Percentiles rank a stretch among this genome's conserved stretches.
phyloP scores from a whole-genome alignment of 2,113 vertebrate species.

The Anolis sagrei region DNA sequence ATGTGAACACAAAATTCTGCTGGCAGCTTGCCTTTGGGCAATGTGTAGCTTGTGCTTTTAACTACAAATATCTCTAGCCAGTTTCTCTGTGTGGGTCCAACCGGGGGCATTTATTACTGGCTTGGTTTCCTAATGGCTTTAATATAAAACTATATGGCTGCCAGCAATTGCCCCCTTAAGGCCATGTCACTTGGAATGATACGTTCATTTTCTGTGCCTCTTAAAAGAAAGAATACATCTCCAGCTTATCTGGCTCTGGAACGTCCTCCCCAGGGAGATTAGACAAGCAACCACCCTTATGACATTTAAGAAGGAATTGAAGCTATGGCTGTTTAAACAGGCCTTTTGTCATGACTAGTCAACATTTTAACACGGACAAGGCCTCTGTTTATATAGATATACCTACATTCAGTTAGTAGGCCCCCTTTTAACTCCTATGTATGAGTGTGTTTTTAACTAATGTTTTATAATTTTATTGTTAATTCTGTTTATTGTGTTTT shows the following conservation, averaged over 20 bases:
- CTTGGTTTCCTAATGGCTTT: conserved; percentile 17
- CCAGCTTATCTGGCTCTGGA: neutral
- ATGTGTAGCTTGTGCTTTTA: conserved; percentile 17
- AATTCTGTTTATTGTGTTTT: too few species aligned
- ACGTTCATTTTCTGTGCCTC: conserved; percentile 4
- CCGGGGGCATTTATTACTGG: neutral
- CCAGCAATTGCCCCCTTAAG: neutral
- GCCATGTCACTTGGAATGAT: neutral
- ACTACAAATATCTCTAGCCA: neutral
- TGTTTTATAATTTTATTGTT: too few species aligned
- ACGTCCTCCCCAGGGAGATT: too few species aligned
- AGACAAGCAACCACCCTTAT: too few species aligned
- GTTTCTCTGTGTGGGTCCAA: neutral
- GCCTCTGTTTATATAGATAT: too few species aligned
- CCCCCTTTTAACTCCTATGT: too few species aligned
- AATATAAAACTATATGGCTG: neutral
- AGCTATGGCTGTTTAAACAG: too few species aligned
- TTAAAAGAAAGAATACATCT: conserved; percentile 14
- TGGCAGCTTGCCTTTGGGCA: neutral
- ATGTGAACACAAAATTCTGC: conserved; percentile 12
- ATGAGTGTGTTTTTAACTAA: too few species aligned
- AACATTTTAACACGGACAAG: too few species aligned
- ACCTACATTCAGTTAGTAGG: too few species aligned
- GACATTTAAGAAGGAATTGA: too few species aligned
- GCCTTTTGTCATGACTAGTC: too few species aligned